These are phyloP conservation scores for Phymatocera aterrima DNA, from an alignment of 2,888 invertebrate species.

Conservation along the genomic window DNA sequence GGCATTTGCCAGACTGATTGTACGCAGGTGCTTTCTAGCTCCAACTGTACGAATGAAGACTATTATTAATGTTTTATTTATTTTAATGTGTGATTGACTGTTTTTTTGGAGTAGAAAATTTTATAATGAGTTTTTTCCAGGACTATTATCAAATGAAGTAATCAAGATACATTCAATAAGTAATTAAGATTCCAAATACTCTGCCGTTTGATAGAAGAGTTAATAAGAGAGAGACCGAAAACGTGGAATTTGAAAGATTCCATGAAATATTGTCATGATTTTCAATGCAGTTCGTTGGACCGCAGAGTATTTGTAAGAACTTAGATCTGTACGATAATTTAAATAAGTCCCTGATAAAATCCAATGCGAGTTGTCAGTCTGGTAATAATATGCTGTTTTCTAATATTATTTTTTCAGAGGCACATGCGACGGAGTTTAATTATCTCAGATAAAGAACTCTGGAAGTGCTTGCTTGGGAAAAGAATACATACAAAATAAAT, in stretches of 20 bases:
- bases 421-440: conserved; percentile 72
- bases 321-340: too few species aligned
- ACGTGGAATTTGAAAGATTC: too few species aligned
- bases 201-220: conserved; percentile 47
- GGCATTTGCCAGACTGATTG: conserved; percentile 75
- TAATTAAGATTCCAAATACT: conserved; percentile 58
- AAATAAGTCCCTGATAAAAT: conserved; percentile 10
- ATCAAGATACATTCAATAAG: conserved; percentile 51
- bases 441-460: conserved; percentile 72
- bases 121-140: conserved; percentile 54
- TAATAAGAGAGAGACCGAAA: too few species aligned
- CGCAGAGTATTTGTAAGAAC: conserved; percentile 11
- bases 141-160: too few species aligned
- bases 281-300: too few species aligned
- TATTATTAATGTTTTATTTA: too few species aligned
- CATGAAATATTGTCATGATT: too few species aligned
- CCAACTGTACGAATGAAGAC: conserved; percentile 57
- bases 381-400: conserved; percentile 74
- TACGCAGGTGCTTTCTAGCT: conserved; percentile 61
- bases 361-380: conserved; percentile 71
- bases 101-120: conserved; percentile 36
- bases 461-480: conserved; percentile 72
- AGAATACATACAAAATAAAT: too few species aligned
- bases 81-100: conserved; percentile 12
- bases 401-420: conserved; percentile 74